Evolutionary conservation across 2,888 invertebrate genomes (phyloP).

Genomic region (Agriotes lineatus): DNA sequence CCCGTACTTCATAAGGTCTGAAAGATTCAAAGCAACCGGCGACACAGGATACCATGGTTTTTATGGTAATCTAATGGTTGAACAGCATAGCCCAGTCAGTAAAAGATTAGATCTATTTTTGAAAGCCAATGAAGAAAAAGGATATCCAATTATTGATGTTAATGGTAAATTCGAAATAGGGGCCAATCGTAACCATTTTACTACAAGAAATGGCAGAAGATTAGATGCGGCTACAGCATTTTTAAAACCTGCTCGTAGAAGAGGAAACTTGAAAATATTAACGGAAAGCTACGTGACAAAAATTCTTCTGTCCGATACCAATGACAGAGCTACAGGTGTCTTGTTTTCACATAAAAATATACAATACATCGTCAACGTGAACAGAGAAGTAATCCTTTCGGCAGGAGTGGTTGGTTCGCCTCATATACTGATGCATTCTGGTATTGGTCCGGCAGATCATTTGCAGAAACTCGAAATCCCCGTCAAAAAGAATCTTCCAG

Average conservation of each 20-base stretch:
- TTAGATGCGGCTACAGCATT: constrained; percentile 73
- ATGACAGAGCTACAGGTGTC: constrained; percentile 70
- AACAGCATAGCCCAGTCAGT: constrained; percentile 23
- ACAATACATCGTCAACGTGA: constrained; percentile 68
- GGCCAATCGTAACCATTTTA: constrained; percentile 74
- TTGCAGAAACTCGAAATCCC: constrained; percentile 49
- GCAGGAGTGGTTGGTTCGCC: constrained; percentile 79
- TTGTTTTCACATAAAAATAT: constrained; percentile 67
- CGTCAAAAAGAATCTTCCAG: constrained; percentile 49
- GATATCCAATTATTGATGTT: constrained; percentile 72
- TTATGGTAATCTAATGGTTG: constrained; percentile 18
- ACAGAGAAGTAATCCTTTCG: constrained; percentile 79
- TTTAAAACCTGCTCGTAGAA: constrained; percentile 67
- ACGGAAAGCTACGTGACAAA: constrained; percentile 69
- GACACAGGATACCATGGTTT: constrained; percentile 14
- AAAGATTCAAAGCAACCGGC: not conserved
- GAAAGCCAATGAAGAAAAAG: constrained; percentile 71
- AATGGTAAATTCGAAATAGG: constrained; percentile 73
- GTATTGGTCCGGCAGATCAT: constrained; percentile 53
- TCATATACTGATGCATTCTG: constrained; percentile 56
- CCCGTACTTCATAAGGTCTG: constrained; percentile 54
- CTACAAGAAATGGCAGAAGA: constrained; percentile 71
- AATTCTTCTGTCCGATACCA: constrained; percentile 69
- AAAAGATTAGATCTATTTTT: constrained; percentile 64
- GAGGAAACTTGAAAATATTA: constrained; percentile 71